phyloP scores from a whole-genome alignment of 2,888 invertebrate genomes.

The Erannis defoliaria region DNA sequence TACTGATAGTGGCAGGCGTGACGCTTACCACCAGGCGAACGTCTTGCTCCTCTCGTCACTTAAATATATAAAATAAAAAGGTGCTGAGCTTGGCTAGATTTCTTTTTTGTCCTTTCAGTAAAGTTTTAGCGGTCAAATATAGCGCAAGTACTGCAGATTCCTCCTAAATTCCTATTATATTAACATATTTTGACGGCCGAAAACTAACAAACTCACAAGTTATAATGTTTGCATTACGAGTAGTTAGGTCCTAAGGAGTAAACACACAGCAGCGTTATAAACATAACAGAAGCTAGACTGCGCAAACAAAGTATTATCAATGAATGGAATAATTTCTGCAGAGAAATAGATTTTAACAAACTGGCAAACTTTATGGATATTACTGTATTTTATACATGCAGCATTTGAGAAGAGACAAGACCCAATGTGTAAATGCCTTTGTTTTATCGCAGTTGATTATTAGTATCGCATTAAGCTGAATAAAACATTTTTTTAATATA shows the following conservation, averaged over 20 bases:
- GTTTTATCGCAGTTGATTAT: no score
- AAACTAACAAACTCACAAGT: slow-evolving; percentile 9
- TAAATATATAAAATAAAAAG: background rate
- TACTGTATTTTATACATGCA: no score
- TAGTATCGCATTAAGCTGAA: no score
- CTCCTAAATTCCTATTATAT: background rate
- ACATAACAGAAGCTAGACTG: background rate
- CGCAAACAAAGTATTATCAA: background rate
- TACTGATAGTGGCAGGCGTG: no score
- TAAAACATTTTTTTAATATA: no score
- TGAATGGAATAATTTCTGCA: background rate
- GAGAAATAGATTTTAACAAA: background rate
- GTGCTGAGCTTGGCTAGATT: background rate
- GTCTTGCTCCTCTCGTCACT: background rate
- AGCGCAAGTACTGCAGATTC: background rate
- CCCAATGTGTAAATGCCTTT: no score
- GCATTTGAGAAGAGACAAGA: no score
- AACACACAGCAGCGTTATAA: slow-evolving; percentile 5
- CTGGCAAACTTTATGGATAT: no score
- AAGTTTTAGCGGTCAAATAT: slow-evolving; percentile 2
- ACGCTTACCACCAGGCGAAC: no score
- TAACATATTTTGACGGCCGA: slow-evolving; percentile 7
- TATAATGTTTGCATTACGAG: slow-evolving; percentile 13
- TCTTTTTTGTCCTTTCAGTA: background rate
- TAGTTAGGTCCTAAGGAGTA: slow-evolving; percentile 1